These are phyloP conservation scores for Stenodera caucasica DNA, from an alignment of 2,888 invertebrate genomes.

Conservation along the genomic window DNA sequence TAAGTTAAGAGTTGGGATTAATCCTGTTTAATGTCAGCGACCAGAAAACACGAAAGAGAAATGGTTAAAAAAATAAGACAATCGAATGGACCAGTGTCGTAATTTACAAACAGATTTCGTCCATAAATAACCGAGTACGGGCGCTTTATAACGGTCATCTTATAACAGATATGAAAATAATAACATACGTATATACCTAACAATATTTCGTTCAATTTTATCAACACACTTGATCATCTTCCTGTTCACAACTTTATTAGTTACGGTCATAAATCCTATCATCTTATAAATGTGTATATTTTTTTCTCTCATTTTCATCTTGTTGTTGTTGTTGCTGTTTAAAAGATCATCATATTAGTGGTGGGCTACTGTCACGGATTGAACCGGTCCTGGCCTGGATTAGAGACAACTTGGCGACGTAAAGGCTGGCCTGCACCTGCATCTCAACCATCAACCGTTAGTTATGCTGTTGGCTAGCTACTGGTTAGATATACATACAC, in stretches of 20 bases:
- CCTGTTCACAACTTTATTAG: slow-evolving; percentile 25
- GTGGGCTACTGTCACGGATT: slow-evolving; percentile 8
- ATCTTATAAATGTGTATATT: neutral
- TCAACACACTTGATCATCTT: slow-evolving; percentile 14
- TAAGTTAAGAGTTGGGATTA: slow-evolving; percentile 14
- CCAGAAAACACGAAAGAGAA: neutral
- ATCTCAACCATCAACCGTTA: slow-evolving; percentile 27
- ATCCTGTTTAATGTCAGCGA: slow-evolving; percentile 11
- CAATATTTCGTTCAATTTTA: slow-evolving; percentile 17
- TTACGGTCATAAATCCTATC: slow-evolving; percentile 17
- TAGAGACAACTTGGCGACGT: slow-evolving; percentile 11
- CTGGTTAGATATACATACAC: slow-evolving; percentile 28
- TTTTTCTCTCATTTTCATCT: neutral
- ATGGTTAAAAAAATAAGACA: slow-evolving; percentile 13
- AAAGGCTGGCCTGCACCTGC: slow-evolving; percentile 28
- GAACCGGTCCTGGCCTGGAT: slow-evolving; percentile 7
- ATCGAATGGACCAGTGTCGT: slow-evolving; percentile 14
- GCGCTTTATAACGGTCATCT: slow-evolving; percentile 19
- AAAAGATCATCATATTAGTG: neutral
- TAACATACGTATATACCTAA: slow-evolving; percentile 13
- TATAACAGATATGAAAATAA: slow-evolving; percentile 17
- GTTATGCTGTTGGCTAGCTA: slow-evolving; percentile 26
- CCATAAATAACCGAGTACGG: slow-evolving; percentile 18
- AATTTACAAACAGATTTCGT: slow-evolving; percentile 19
- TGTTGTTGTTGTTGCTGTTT: neutral